Percentiles rank a stretch among this genome's conserved stretches.
Evolutionary conservation across 2,797 vertebrate genomes (phyloP).

Genomic region (Apogon hyalosoma): DNA sequence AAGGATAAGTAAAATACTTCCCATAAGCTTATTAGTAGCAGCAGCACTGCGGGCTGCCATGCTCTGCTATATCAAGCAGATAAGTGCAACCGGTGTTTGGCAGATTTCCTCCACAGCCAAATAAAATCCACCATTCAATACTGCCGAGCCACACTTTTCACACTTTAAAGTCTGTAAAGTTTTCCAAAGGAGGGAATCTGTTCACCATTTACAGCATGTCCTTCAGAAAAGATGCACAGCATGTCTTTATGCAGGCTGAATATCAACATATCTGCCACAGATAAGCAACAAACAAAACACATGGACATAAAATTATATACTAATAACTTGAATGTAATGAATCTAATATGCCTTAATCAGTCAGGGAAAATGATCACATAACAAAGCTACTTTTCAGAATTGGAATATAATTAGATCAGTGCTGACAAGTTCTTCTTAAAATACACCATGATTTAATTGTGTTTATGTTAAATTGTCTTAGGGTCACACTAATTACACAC

Average conservation of each 20-base stretch:
- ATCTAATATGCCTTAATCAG: neutral
- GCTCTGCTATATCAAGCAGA: conserved; percentile 50
- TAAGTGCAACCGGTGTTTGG: conserved; percentile 42
- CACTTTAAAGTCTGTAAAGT: conserved; percentile 16
- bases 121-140: conserved; percentile 40
- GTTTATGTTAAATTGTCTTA: neutral
- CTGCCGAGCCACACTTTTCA: conserved; percentile 13
- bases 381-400: neutral
- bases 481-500: conserved; percentile 24
- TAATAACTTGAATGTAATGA: too few relatives aligned
- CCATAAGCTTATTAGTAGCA: conserved; percentile 7
- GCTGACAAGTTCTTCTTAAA: neutral
- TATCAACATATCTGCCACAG: too few relatives aligned
- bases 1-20: too few relatives aligned
- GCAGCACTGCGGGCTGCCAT: conserved; percentile 21
- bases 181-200: neutral
- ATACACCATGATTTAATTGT: neutral
- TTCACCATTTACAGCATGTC: too few relatives aligned
- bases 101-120: conserved; percentile 45
- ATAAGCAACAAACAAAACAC: too few relatives aligned
- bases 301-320: too few relatives aligned
- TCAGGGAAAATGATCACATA: neutral
- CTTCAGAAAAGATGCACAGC: too few relatives aligned
- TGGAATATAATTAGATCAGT: neutral
- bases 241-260: too few relatives aligned